phyloP scores from a whole-genome alignment of 2,113 vertebrate species.

The Austrofundulus limnaeus region DNA sequence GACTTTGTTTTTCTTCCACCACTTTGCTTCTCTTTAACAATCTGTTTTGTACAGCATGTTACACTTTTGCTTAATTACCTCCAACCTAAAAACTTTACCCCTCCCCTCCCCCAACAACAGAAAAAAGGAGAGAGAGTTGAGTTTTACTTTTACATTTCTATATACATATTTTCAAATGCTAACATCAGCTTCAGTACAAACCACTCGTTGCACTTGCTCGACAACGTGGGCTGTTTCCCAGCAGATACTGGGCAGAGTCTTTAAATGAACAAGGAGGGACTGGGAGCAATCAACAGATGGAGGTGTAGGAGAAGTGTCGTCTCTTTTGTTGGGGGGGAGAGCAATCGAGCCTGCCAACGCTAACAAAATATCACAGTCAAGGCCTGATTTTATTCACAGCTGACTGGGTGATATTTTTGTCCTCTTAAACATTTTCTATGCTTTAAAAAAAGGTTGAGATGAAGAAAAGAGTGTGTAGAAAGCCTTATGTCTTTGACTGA shows the following conservation, averaged over 20 bases:
- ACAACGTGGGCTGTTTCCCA: slow-evolving; percentile 19
- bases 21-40: slow-evolving; percentile 17
- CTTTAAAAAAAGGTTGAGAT: slow-evolving; percentile 29
- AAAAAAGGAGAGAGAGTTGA: not conserved
- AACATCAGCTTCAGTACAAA: slow-evolving; percentile 7
- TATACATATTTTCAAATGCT: slow-evolving; percentile 3
- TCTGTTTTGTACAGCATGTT: slow-evolving; percentile 20
- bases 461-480: slow-evolving; percentile 4
- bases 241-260: slow-evolving; percentile 36
- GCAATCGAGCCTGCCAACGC: slow-evolving; percentile 27
- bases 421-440: slow-evolving; percentile 16
- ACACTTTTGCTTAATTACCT: slow-evolving; percentile 12
- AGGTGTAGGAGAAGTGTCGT: slow-evolving; percentile 66
- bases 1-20: slow-evolving; percentile 25
- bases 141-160: not conserved
- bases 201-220: slow-evolving; percentile 27
- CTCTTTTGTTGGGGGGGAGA: slow-evolving; percentile 46
- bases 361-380: slow-evolving; percentile 37
- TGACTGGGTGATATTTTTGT: slow-evolving; percentile 43
- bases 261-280: slow-evolving; percentile 54
- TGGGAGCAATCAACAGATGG: slow-evolving; percentile 67
- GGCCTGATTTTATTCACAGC: slow-evolving; percentile 48
- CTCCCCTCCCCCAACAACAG: too few relatives aligned
- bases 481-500: not conserved
- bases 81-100: not conserved